Evolutionary conservation across 2,888 invertebrate species (phyloP).

Genomic region (Alviniconcha strummeri): DNA sequence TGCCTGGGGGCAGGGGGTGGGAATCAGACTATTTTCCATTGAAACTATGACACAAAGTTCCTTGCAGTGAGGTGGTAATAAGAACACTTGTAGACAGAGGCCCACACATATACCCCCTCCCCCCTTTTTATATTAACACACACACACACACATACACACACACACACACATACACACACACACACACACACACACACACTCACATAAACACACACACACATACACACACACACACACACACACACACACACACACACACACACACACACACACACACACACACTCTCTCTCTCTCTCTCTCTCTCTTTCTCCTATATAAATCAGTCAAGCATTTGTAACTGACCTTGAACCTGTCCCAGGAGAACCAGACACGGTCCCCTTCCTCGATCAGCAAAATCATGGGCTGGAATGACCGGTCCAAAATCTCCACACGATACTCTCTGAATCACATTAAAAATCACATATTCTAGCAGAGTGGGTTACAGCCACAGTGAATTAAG

Average conservation of each 20-base stretch:
- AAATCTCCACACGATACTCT: constrained; percentile 68
- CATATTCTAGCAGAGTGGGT: background rate
- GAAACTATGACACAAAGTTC: background rate
- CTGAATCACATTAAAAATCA: constrained; percentile 44
- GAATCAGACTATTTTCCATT: too few relatives aligned
- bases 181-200: background rate
- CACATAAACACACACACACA: constrained; percentile 8
- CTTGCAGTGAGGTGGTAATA: background rate
- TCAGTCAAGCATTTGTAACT: constrained; percentile 6
- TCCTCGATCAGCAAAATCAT: constrained; percentile 72
- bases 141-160: background rate
- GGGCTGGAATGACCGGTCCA: constrained; percentile 70
- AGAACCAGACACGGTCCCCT: constrained; percentile 74
- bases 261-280: background rate
- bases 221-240: background rate
- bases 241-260: constrained; percentile 13
- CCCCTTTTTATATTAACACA: background rate
- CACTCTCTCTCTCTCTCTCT: background rate
- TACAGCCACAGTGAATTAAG: background rate
- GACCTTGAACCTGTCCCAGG: constrained; percentile 71
- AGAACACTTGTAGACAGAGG: too few relatives aligned
- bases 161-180: background rate
- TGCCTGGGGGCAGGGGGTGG: too few relatives aligned
- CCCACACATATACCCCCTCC: too few relatives aligned
- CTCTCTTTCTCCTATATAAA: too few relatives aligned